These are phyloP conservation scores for Petrophora chlorosata DNA, from an alignment of 2,888 invertebrate genomes.

Conservation along the genomic window DNA sequence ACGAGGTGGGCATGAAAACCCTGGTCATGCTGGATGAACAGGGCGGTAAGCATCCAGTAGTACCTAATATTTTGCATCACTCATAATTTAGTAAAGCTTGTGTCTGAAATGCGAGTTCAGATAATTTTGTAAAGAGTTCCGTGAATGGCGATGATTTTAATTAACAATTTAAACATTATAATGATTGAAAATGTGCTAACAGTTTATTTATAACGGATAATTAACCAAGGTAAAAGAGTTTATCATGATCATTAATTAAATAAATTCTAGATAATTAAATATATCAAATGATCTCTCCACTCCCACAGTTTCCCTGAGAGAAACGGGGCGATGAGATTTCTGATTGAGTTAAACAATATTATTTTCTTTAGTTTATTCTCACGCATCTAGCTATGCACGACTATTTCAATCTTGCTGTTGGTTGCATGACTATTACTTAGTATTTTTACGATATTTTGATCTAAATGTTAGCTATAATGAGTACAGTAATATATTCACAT, in stretches of 20 bases:
- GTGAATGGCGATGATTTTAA: conserved; percentile 68
- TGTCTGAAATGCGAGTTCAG: conserved; percentile 78
- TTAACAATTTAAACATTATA: conserved; percentile 47
- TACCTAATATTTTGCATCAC: conserved; percentile 78
- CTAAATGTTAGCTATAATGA: conserved; percentile 75
- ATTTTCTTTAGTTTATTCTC: conserved; percentile 74
- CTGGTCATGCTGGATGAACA: conserved; percentile 99
- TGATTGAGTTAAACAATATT: conserved; percentile 62
- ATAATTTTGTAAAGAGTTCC: conserved; percentile 67
- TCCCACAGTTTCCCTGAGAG: conserved; percentile 47
- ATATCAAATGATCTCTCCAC: conserved; percentile 58
- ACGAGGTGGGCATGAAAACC: conserved; percentile 99
- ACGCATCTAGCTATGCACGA: conserved; percentile 84
- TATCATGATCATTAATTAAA: conserved; percentile 71
- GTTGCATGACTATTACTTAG: conserved; percentile 77
- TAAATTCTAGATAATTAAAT: conserved; percentile 63
- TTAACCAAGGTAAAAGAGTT: conserved; percentile 69
- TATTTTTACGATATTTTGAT: conserved; percentile 60
- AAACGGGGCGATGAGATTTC: conserved; percentile 60
- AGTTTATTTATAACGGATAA: conserved; percentile 74
- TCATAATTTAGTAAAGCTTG: conserved; percentile 80
- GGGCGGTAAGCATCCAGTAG: conserved; percentile 97
- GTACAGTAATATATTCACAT: conserved; percentile 73
- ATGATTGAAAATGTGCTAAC: conserved; percentile 73
- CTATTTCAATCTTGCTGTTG: conserved; percentile 78